Evolutionary conservation across 1,140 invertebrate species (phyloP).

Genomic region (Rhyacophila brunnea): DNA sequence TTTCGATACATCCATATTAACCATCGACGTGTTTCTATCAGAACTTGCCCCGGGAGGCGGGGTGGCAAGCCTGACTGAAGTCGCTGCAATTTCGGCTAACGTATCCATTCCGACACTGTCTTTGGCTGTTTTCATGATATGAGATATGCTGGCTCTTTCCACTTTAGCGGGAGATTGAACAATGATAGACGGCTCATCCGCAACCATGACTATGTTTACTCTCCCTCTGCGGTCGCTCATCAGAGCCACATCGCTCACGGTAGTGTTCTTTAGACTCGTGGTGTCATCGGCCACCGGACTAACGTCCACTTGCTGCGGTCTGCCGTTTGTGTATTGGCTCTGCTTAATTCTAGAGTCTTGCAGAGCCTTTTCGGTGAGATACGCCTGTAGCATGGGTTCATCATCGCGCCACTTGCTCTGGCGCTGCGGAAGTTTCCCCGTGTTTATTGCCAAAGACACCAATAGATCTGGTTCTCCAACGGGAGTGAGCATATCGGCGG

Average conservation of each 20-base stretch:
- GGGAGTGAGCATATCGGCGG: slow-evolving; percentile 59
- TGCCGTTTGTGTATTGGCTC: slow-evolving; percentile 47
- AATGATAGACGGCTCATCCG: not conserved
- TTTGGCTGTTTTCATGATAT: slow-evolving; percentile 18
- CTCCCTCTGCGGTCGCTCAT: not conserved
- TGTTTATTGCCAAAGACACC: slow-evolving; percentile 64
- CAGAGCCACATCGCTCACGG: not conserved
- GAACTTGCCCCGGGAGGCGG: slow-evolving; percentile 35
- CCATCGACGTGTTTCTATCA: slow-evolving; percentile 22
- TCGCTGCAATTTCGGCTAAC: slow-evolving; percentile 46
- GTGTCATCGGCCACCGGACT: slow-evolving; percentile 9
- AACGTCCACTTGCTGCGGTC: slow-evolving; percentile 16
- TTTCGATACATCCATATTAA: slow-evolving; percentile 18
- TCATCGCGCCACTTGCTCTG: slow-evolving; percentile 57
- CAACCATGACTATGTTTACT: not conserved
- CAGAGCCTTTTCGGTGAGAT: slow-evolving; percentile 73
- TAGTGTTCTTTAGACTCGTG: slow-evolving; percentile 6
- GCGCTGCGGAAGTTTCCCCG: slow-evolving; percentile 59
- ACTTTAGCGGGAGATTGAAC: slow-evolving; percentile 34
- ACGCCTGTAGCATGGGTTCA: slow-evolving; percentile 69
- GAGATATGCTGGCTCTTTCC: slow-evolving; percentile 42
- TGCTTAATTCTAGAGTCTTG: slow-evolving; percentile 75
- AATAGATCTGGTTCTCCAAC: slow-evolving; percentile 62
- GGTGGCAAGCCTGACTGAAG: slow-evolving; percentile 45
- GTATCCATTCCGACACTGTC: slow-evolving; percentile 49